Base-by-base conservation (phyloP, 1,140 invertebrate genomes). In the Battus philenor region DNA sequence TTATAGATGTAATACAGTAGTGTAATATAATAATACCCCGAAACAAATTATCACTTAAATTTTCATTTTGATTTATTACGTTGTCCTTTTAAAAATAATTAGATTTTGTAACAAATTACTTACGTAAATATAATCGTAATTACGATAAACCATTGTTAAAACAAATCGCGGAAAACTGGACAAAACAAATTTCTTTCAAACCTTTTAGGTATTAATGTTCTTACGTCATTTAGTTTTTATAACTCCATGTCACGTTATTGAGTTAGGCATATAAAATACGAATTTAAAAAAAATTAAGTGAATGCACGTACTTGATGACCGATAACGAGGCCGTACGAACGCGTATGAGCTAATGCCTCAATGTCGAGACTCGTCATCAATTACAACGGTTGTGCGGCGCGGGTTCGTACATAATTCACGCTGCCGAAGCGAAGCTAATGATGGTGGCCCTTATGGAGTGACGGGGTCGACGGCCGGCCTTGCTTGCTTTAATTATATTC, bases 221-320 rank as follows among this genome's bases (percentile, higher is more conserved):
- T 20, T 20, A 20, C 18, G 6, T 27, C 38, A 17, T 26, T 41
- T 27, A 17, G 38, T 41, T 7, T 27, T 41, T 41, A 41, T 41
- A 39, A 15, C 15, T 39, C 13, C 52, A 27, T 24, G 50, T 45
- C 59, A 60, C 59, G 59, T 59, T 50, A 55, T 53, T 44, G 44
- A 47, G 43, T 62, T 63, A 59, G 59, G 62, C 54, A 60, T 60
- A 56, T 48, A 54, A 57, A 54, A 46, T 45, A 50, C 45, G 47
- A 56, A 54, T 65, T 72, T 72, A 64, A 66, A 64, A 71, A 73
- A 71, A 65, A 76, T 59, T 10, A 10, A 30, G 27, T 10, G 27
- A 60, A 59, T 65, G 60, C 76, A 73, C 59, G 71, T 69, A 61
- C 62, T 50, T 59, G 76, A 80, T 80, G 76, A 77, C 76, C 76